Evolutionary conservation across 2,113 vertebrate species (phyloP).

Genomic region (Prunella fulvescens): DNA sequence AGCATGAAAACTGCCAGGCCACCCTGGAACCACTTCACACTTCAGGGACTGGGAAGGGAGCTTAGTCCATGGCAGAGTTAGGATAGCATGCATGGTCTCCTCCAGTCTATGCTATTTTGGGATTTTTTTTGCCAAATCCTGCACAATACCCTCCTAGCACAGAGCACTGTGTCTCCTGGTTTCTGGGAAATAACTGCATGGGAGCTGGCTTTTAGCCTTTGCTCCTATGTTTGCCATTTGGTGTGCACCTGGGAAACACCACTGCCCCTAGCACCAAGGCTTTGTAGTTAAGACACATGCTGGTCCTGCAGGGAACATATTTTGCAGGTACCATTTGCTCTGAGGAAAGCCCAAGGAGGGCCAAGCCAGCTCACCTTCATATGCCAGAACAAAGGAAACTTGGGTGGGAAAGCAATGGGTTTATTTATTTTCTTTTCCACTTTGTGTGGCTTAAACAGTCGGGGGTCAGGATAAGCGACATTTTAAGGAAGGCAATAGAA

Average conservation of each 20-base stretch:
- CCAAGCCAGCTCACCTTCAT: slow-evolving; percentile 13
- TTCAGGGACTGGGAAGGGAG: neutral
- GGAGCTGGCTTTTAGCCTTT: neutral
- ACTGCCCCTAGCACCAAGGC: neutral
- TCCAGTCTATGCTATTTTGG: neutral
- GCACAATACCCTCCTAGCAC: neutral
- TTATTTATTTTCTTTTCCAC: slow-evolving; percentile 16
- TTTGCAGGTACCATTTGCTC: neutral
- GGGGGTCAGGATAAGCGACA: slow-evolving; percentile 12
- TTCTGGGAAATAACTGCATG: neutral
- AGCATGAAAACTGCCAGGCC: neutral
- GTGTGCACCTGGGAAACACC: neutral
- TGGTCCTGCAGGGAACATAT: neutral
- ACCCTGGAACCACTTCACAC: neutral
- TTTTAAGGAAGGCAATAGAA: slow-evolving; percentile 48
- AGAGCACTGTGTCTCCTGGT: neutral
- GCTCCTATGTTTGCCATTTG: neutral
- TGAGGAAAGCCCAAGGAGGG: neutral
- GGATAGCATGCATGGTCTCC: neutral
- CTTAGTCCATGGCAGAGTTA: neutral
- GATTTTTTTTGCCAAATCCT: neutral
- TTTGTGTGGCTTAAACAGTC: slow-evolving; percentile 38
- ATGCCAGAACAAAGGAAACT: neutral
- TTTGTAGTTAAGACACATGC: rapidly evolving
- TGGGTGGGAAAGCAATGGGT: neutral